Percentiles rank a stretch among this genome's conserved stretches.
Conservation (phyloP, 2,113 vertebrate genomes). For the Perccottus glenii region DNA sequence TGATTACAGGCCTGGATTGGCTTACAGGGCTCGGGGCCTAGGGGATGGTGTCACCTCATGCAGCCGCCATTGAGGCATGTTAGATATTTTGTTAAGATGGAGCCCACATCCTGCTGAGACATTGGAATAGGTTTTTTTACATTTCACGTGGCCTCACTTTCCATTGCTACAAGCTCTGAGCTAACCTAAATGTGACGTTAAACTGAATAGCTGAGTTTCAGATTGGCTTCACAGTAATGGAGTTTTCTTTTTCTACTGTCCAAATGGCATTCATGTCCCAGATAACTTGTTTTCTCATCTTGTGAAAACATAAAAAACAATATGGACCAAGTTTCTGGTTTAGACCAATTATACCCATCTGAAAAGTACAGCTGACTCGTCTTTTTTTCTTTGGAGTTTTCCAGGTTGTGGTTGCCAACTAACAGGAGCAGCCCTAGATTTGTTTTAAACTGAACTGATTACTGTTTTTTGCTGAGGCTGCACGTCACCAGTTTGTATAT, state of each 20-base stretch:
- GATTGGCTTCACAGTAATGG: background rate
- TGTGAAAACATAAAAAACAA: background rate
- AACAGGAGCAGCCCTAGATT: conserved; percentile 2
- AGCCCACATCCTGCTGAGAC: conserved; percentile 52
- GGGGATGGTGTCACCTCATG: conserved; percentile 57
- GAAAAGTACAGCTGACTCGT: conserved; percentile 6
- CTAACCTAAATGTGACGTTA: conserved; percentile 23
- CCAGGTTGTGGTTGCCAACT: conserved; percentile 6
- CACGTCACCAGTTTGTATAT: background rate
- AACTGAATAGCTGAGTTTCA: conserved; percentile 4
- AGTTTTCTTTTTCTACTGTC: background rate
- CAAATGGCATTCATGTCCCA: background rate
- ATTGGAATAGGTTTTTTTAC: conserved; percentile 27
- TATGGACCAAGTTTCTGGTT: conserved; percentile 9
- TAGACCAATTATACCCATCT: background rate
- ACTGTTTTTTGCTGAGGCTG: background rate
- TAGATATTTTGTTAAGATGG: conserved; percentile 33
- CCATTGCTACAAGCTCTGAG: conserved; percentile 14
- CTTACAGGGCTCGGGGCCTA: conserved; percentile 33
- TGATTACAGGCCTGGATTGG: conserved; percentile 56
- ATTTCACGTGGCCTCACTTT: conserved; percentile 27
- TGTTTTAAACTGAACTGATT: conserved; percentile 3
- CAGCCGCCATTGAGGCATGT: conserved; percentile 23
- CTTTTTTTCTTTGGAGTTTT: conserved; percentile 5
- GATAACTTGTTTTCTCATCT: conserved; percentile 1